Percentiles rank a stretch among this genome's conserved stretches.
Evolutionary conservation across 2,797 vertebrate genomes (phyloP).

Genomic region (Argentina silus): DNA sequence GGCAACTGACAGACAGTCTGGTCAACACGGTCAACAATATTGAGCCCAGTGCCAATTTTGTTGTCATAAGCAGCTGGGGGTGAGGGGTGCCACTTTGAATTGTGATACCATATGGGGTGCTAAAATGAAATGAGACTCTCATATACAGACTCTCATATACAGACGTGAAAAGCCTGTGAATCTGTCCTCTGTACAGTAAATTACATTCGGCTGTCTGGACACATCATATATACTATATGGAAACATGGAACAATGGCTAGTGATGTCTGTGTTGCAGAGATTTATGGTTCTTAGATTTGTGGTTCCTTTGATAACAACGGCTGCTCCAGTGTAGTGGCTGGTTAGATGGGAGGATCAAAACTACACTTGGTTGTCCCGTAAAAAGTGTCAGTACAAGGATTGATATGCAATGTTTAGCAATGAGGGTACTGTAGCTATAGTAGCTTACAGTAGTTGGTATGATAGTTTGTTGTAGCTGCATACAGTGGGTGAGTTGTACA

Average conservation of each 20-base stretch:
- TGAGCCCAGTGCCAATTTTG: conserved; percentile 78
- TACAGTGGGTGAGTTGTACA: no score
- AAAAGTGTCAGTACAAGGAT: no score
- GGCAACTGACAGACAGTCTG: conserved; percentile 66
- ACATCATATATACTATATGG: not conserved
- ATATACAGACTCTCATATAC: conserved; percentile 18
- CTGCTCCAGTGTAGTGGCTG: not conserved
- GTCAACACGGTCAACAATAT: conserved; percentile 65
- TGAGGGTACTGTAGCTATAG: no score
- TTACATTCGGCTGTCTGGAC: conserved; percentile 15
- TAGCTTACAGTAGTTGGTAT: no score
- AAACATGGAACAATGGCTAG: conserved; percentile 28
- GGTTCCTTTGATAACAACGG: conserved; percentile 33
- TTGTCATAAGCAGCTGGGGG: conserved; percentile 85
- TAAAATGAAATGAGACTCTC: conserved; percentile 65
- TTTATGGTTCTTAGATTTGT: conserved; percentile 25
- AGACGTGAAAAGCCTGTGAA: conserved; percentile 33
- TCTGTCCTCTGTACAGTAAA: conserved; percentile 23
- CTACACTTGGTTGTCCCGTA: not conserved
- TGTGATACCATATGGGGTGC: conserved; percentile 75
- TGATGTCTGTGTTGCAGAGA: not conserved
- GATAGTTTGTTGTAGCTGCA: no score
- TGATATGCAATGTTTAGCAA: no score
- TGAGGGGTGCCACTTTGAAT: conserved; percentile 75
- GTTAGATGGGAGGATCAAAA: not conserved